These are phyloP conservation scores for Agapostemon virescens DNA, from an alignment of 2,888 invertebrate species.

Conservation along the genomic window DNA sequence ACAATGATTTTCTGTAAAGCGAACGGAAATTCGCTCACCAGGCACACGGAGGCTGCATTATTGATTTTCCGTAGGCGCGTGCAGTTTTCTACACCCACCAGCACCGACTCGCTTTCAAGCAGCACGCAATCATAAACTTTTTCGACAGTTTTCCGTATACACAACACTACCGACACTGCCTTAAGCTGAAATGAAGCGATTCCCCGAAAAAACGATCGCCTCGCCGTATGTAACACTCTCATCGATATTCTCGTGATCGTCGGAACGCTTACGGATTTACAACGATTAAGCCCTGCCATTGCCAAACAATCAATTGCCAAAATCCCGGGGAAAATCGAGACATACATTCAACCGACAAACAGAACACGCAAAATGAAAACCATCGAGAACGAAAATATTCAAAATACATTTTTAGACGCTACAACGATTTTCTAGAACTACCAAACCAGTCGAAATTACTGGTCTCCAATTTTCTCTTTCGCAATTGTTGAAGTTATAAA, in stretches of 20 bases:
- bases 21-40: conserved; percentile 48
- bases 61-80: conserved; percentile 70
- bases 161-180: conserved; percentile 27
- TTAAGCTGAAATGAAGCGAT: conserved; percentile 6
- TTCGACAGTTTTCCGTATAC: conserved; percentile 22
- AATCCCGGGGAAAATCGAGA: not conserved
- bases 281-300: conserved; percentile 1
- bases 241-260: not conserved
- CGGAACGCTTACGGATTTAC: not conserved
- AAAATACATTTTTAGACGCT: not conserved
- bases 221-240: conserved; percentile 3
- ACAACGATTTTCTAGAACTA: too few species aligned
- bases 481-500: too few species aligned
- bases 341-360: not conserved
- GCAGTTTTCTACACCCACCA: conserved; percentile 64
- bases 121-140: conserved; percentile 51
- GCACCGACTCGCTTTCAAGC: conserved; percentile 59
- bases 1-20: conserved; percentile 45
- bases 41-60: conserved; percentile 63
- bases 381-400: not conserved
- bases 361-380: not conserved
- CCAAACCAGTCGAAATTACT: too few species aligned
- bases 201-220: conserved; percentile 13
- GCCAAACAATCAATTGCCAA: conserved; percentile 5
- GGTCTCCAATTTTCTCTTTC: too few species aligned